A percentile compares a stretch with the other conserved stretches of the same genome.
Evolutionary conservation across 1,140 invertebrate species (phyloP).

Genomic region (Mylabris phalerata): DNA sequence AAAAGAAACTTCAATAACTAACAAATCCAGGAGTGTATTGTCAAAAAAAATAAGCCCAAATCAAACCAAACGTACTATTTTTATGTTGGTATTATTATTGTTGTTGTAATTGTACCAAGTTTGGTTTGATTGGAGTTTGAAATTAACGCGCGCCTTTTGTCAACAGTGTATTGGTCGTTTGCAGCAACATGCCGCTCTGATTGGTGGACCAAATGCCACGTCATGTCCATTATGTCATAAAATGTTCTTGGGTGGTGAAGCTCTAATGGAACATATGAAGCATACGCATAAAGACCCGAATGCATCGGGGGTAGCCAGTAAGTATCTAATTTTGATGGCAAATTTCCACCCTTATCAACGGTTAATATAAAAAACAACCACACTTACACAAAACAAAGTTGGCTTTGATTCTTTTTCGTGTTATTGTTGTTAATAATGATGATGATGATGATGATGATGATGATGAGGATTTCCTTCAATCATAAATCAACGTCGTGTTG

Average conservation of each 20-base stretch:
- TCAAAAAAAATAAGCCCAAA: conserved; percentile 12
- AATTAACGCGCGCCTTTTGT: conserved; percentile 41
- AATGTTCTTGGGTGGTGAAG: conserved; percentile 80
- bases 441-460: too few species aligned
- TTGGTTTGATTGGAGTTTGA: conserved; percentile 30
- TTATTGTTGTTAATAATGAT: too few species aligned
- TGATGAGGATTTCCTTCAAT: too few species aligned
- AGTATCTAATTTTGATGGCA: conserved; percentile 47
- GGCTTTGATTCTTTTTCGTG: background rate
- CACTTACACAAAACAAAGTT: background rate
- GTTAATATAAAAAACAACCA: background rate
- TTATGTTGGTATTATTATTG: too few species aligned
- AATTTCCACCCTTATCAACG: background rate
- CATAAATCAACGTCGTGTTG: too few species aligned
- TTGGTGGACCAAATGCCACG: conserved; percentile 83
- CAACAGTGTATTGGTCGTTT: conserved; percentile 50
- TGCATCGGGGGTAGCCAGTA: conserved; percentile 81
- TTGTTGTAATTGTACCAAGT: background rate
- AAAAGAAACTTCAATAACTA: too few species aligned
- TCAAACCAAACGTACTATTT: conserved; percentile 21
- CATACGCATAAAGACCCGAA: conserved; percentile 89
- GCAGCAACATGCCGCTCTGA: conserved; percentile 88
- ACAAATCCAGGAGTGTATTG: too few species aligned
- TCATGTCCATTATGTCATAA: conserved; percentile 89
- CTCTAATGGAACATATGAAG: conserved; percentile 93